These are phyloP conservation scores for Heliothis peltigera DNA, from an alignment of 2,888 invertebrate species.

Conservation along the genomic window DNA sequence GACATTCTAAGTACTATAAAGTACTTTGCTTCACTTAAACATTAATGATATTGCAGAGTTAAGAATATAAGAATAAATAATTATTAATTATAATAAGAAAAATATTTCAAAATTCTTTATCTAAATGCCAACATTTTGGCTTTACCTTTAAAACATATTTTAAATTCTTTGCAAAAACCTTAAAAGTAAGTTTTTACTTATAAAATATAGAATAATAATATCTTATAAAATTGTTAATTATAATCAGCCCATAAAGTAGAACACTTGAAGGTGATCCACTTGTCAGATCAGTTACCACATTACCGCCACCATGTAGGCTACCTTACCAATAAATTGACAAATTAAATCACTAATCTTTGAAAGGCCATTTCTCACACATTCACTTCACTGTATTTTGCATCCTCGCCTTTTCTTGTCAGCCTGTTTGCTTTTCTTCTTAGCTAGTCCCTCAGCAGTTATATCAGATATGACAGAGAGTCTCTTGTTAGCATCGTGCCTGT, in stretches of 20 bases:
- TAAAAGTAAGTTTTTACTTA: slow-evolving; percentile 1
- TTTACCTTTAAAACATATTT: slow-evolving; percentile 16
- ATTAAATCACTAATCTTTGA: slow-evolving; percentile 48
- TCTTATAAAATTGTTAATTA: slow-evolving; percentile 29
- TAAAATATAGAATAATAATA: slow-evolving; percentile 3
- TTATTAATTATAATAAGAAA: slow-evolving; percentile 33
- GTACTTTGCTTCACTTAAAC: slow-evolving; percentile 5
- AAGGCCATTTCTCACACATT: slow-evolving; percentile 15
- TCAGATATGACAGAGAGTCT: slow-evolving; percentile 86
- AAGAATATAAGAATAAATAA: slow-evolving; percentile 53
- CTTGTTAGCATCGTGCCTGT: slow-evolving; percentile 76
- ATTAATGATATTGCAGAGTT: slow-evolving; percentile 48
- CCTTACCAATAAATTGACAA: slow-evolving; percentile 16
- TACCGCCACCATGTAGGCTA: slow-evolving; percentile 7
- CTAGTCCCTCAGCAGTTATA: slow-evolving; percentile 84
- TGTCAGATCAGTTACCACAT: slow-evolving; percentile 22
- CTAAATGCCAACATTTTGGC: slow-evolving; percentile 37
- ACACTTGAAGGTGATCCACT: slow-evolving; percentile 20
- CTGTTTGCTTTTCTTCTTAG: slow-evolving; percentile 84
- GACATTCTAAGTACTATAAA: neutral
- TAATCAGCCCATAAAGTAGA: slow-evolving; percentile 11
- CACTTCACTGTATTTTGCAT: slow-evolving; percentile 83
- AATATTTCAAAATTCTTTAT: slow-evolving; percentile 18
- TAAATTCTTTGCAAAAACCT: slow-evolving; percentile 38
- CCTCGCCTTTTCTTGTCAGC: slow-evolving; percentile 84